Base-by-base conservation (phyloP, 2,888 invertebrate species). In the Zaprionus lineosus region DNA sequence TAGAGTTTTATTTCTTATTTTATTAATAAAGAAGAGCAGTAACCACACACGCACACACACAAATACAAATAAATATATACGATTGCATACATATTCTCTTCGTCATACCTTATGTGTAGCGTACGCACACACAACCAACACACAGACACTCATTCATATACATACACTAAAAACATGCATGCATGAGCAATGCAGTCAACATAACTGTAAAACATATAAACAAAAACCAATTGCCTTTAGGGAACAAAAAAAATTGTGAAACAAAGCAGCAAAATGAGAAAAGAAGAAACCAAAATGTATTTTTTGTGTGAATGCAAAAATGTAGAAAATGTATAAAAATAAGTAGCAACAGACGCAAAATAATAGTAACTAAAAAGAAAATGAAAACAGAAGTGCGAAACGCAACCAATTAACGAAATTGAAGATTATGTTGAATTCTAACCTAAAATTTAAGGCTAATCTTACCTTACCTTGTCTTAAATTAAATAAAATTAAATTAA, bases 161-260 rank as follows among this genome's bases (percentile, higher is more conserved):
- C 6, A 39, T 4, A 52, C 6, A 36, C 7, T 7, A 40, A 6
- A 48, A 28, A 44, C 12, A 33, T 18, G 26, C 12, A 40, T 46
- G 53, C 56, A 58, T 40, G 55, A 51, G 48, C 15, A 58, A 41
- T n/a, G n/a, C n/a, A n/a, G n/a, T n/a, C n/a, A 26, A 34, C 5
- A 3, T 18, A 41, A 47, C 50, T 58, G 14, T 18, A 44, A 40
- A 21, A 46, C n/a, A 41, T 6, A 4, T 39, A 31, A 51, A 56
- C 44, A 26, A 34, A 57, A 62, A 36, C 28, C 41, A 70, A 68
- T 61, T 74, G 77, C 85, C 77, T 84, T 78, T 78, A 82, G 83
- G 77, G 83, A 78, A 61, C 77, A 78, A 78, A 76, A 44, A 39
- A 58, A 58, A 53, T 34, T 48, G 61, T 47, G 37, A 60, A 64